Base-by-base conservation (phyloP, 2,797 vertebrate genomes). In the Molothrus ater region DNA sequence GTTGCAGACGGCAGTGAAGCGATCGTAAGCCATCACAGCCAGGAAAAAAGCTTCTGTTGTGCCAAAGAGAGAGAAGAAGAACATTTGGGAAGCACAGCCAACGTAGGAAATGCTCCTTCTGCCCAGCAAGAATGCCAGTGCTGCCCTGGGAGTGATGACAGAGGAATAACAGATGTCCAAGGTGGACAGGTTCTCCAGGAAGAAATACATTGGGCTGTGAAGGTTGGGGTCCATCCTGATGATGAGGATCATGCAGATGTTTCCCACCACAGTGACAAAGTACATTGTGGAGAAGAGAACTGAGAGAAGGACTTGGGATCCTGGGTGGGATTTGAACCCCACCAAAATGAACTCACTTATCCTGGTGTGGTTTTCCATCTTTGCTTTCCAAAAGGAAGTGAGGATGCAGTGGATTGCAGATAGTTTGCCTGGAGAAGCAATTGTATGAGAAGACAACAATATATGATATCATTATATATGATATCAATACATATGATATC, bases 41-140 rank as follows among this genome's bases (percentile, higher is more conserved):
- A 97, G 82, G 8, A 97, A 94, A 26, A 97, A 98, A 9, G 95
- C 96, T 26, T 98, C 96, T 5, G 89, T 95, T 11, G 97, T 98
- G 11, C 54, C 96, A 70, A 87, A 97, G 43, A 97, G 82, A 3
- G 96, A 97, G 66, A 97, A 97, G 69, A 97, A 96, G 92, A 97
- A 97, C 96, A 97, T 97, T 21, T 98, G 97, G 2, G 90, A 66
- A 20, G 95, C 96, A 43, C 96, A 97, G 19, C 43, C 16, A 6
- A 29, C 80, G 36, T 95, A 97, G n/a, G 96, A 88, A 66, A 97
- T 95, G 9, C 24, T 47, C 43, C 72, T 90, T 43, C 56, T 85
- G 26, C 64, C 80, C 8, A 57, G 47, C 36, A 68, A 54, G 61
- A 98, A 87, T 19, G 61, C 54, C 42, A 94, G 31, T 11, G 80